These are phyloP conservation scores for Colaptes auratus DNA, from an alignment of 2,113 vertebrate species.

Conservation along the genomic window DNA sequence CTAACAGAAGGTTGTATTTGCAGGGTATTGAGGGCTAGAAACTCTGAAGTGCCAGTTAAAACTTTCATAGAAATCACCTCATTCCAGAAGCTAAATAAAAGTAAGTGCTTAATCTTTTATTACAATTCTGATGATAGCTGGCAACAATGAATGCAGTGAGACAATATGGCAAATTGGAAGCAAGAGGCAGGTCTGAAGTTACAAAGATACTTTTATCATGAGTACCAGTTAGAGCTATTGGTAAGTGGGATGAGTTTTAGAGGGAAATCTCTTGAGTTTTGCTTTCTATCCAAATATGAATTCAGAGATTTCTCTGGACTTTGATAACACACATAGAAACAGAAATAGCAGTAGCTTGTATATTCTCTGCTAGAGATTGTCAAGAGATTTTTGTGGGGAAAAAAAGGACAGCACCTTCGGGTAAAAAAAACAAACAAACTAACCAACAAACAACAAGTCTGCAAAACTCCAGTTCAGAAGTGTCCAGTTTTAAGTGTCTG, in stretches of 20 bases:
- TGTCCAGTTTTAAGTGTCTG: conserved; percentile 21
- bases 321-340: neutral
- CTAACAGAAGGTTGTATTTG: neutral
- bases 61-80: neutral
- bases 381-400: neutral
- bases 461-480: conserved; percentile 7
- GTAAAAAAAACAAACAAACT: neutral
- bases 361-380: neutral
- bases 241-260: neutral
- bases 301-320: neutral
- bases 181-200: neutral
- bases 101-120: neutral
- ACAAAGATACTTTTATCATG: neutral
- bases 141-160: neutral
- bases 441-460: neutral
- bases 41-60: neutral
- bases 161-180: neutral
- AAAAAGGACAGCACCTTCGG: neutral
- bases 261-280: neutral
- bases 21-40: neutral
- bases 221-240: neutral
- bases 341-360: neutral
- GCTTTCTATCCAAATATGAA: neutral
- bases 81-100: neutral
- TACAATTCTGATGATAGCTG: neutral